Evolutionary conservation across 2,113 vertebrate genomes (phyloP), one percentile per base, ranked within the genome.

Genomic region (Hippopotamus amphibius): DNA sequence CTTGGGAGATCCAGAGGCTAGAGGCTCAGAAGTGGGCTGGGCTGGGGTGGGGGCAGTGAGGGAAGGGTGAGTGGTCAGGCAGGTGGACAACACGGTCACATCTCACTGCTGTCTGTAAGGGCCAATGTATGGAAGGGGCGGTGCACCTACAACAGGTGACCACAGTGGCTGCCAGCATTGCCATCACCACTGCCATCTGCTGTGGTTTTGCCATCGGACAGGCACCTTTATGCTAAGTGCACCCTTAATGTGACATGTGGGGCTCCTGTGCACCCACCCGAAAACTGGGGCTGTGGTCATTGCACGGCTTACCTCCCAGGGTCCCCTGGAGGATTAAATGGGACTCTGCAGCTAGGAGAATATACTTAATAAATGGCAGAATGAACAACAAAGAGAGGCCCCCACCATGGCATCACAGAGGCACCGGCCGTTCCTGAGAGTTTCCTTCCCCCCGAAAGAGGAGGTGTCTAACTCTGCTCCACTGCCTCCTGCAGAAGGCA

Each of bases 1-100:
- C 28, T 6, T 7, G 22, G 57, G 24, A 13, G n/a, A 6, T 10
- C 3, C 0, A 16, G 77, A 46, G 7, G 57, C 66, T 12, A 57
- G 93, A 72, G 65, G 66, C 17, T 57, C 71, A n/a, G 59, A 1
- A 43, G 26, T 13, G 33, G 22, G 21, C 57, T 41, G 71, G 88
- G 24, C 24, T 80, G 5, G 2, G 6, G 80, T 37, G 43, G 74
- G 21, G 7, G 30, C 37, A 83, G 63, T 37, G 61, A 59, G 24
- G 1, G 21, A 15, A 57, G 55, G 53, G 7, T n/a, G 76, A 22
- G 13, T 13, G 30, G 72, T 24, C 0, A 0, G n/a, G 43, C 3
- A 17, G 37, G 82, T 14, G 59, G 74, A 19, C n/a, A 55, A 50
- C 46, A 6, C 2, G 22, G 48, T 43, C 46, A 37, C 21, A 24